Percentiles rank a stretch among this genome's conserved stretches.
Evolutionary conservation across 1,140 invertebrate genomes (phyloP).

Genomic region (Bilobella aurantiaca): DNA sequence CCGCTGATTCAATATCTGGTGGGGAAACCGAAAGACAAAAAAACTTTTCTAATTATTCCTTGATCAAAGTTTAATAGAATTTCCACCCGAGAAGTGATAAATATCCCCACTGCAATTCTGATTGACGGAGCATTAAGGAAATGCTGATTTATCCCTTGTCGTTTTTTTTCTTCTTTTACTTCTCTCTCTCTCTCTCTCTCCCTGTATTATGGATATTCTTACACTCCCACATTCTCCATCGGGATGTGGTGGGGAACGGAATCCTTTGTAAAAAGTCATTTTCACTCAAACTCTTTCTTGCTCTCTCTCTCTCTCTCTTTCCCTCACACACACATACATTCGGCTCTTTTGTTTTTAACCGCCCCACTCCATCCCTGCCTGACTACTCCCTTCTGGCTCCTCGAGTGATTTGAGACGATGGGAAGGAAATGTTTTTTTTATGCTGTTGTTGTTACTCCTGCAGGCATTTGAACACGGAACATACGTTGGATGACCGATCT

Average conservation of each 20-base stretch:
- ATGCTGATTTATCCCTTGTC: conserved; percentile 22
- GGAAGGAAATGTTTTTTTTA: not conserved
- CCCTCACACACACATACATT: too few relatives aligned
- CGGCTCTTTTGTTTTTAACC: too few relatives aligned
- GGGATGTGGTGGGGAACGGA: too few relatives aligned
- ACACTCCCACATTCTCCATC: not conserved
- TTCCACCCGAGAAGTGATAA: conserved; percentile 36
- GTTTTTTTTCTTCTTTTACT: not conserved
- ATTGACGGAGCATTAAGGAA: conserved; percentile 35
- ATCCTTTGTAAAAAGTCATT: too few relatives aligned
- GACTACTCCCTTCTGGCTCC: too few relatives aligned
- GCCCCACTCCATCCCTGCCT: too few relatives aligned
- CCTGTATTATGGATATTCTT: too few relatives aligned
- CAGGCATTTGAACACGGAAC: conserved; percentile 39
- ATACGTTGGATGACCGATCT: conserved; percentile 84
- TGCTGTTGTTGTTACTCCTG: not conserved
- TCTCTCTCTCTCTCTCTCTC: not conserved
- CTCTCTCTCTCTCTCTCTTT: not conserved
- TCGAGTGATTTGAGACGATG: too few relatives aligned
- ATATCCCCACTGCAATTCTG: conserved; percentile 35
- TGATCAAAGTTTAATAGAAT: conserved; percentile 36
- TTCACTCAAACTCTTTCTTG: too few relatives aligned
- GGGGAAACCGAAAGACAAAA: conserved; percentile 24
- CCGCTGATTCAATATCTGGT: too few relatives aligned
- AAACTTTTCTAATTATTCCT: conserved; percentile 36